phyloP scores from a whole-genome alignment of 2,888 invertebrate species.

The Drosophila formosana region DNA sequence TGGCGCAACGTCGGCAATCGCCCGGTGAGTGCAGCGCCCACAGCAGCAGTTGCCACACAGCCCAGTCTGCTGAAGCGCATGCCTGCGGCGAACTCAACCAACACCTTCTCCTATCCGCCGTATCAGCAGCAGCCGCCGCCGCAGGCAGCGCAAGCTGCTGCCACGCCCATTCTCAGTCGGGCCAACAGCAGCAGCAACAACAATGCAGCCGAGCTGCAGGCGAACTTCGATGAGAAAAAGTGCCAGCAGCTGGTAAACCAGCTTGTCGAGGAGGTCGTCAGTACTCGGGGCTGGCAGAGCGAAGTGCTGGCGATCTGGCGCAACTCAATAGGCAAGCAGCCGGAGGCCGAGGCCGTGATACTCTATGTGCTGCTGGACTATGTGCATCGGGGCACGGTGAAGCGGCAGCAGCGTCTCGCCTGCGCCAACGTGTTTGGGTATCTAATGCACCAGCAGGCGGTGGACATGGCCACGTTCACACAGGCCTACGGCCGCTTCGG shows the following conservation, averaged over 20 bases:
- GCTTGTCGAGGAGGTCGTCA: conserved; percentile 73
- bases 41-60: not conserved
- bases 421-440: conserved; percentile 73
- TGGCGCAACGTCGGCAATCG: conserved; percentile 72
- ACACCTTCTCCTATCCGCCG: conserved; percentile 33
- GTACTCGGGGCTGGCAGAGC: conserved; percentile 63
- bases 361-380: conserved; percentile 76
- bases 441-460: conserved; percentile 64
- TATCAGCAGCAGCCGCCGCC: conserved; percentile 45
- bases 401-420: conserved; percentile 70
- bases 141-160: not conserved
- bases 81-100: conserved; percentile 9
- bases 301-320: conserved; percentile 74
- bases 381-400: conserved; percentile 67
- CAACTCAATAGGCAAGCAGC: conserved; percentile 54
- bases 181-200: conserved; percentile 26
- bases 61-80: conserved; percentile 59
- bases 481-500: conserved; percentile 74
- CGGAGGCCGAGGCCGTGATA: conserved; percentile 60
- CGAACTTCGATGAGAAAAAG: conserved; percentile 48
- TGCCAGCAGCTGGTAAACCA: conserved; percentile 72
- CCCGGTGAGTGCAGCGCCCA: conserved; percentile 42
- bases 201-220: conserved; percentile 6
- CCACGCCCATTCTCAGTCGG: not conserved
- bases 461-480: conserved; percentile 63